A percentile compares a stretch with the other conserved stretches of the same genome.
Evolutionary conservation across 2,888 invertebrate genomes (phyloP).

Genomic region (Bembecia ichneumoniformis): DNA sequence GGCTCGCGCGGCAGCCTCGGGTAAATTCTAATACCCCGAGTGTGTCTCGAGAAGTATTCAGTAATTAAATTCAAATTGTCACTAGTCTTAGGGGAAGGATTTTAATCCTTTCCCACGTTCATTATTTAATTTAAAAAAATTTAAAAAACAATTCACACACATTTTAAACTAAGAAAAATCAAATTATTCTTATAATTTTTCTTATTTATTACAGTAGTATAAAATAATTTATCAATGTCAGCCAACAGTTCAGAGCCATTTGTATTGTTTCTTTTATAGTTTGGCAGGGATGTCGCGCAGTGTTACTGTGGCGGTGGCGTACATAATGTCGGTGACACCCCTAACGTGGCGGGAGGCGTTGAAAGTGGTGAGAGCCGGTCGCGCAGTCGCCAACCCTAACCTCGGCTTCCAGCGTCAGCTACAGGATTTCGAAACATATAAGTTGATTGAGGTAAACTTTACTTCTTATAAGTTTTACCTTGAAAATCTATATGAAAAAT

Average conservation of each 20-base stretch:
- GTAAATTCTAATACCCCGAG: too few relatives aligned
- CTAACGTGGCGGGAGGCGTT: slow-evolving; percentile 93
- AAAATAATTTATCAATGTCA: neutral
- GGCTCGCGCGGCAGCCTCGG: too few relatives aligned
- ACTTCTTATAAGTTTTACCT: too few relatives aligned
- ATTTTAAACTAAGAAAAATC: too few relatives aligned
- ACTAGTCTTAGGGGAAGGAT: too few relatives aligned
- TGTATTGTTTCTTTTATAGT: slow-evolving; percentile 56
- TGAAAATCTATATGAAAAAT: too few relatives aligned
- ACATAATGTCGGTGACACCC: slow-evolving; percentile 94
- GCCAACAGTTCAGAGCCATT: neutral
- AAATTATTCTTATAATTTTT: too few relatives aligned
- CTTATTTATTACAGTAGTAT: neutral
- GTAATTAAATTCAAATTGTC: too few relatives aligned
- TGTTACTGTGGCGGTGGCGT: slow-evolving; percentile 95
- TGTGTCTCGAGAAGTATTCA: too few relatives aligned
- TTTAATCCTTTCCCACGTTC: too few relatives aligned
- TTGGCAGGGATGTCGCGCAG: slow-evolving; percentile 97
- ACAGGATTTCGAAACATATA: slow-evolving; percentile 88
- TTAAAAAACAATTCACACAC: too few relatives aligned
- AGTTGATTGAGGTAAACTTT: slow-evolving; percentile 78
- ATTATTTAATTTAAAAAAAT: too few relatives aligned
- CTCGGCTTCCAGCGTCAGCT: slow-evolving; percentile 95
- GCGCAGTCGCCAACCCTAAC: slow-evolving; percentile 96
- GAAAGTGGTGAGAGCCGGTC: slow-evolving; percentile 92